phyloP scores from a whole-genome alignment of 2,113 vertebrate genomes.

The Cromileptes altivelis region DNA sequence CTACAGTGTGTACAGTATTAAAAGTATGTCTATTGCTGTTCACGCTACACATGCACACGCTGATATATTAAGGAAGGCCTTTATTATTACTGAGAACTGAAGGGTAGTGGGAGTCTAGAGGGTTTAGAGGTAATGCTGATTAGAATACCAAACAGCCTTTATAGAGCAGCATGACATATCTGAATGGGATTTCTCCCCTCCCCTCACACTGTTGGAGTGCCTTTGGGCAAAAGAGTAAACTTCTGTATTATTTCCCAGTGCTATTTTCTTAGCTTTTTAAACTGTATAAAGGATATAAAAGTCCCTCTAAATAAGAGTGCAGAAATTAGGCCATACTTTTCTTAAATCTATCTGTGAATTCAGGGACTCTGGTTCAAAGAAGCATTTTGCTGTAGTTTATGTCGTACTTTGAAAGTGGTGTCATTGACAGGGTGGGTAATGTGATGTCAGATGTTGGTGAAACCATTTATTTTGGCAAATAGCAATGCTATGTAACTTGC shows the following conservation, averaged over 20 bases:
- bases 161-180: not conserved
- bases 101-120: not conserved
- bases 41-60: not conserved
- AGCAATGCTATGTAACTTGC: not conserved
- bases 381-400: conserved; percentile 3
- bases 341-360: not conserved
- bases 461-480: not conserved
- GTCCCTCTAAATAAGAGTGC: not conserved
- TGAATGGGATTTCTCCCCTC: not conserved
- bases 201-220: not conserved
- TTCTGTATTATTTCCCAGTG: too few species aligned
- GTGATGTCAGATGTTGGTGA: not conserved
- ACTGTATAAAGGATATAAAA: not conserved
- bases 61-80: not conserved
- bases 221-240: not conserved
- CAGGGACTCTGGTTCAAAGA: not conserved
- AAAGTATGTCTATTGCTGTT: not conserved
- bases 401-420: not conserved
- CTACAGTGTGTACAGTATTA: not conserved
- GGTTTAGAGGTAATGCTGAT: not conserved
- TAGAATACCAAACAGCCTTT: not conserved
- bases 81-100: not conserved
- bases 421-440: not conserved
- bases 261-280: too few species aligned
- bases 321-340: not conserved